These are phyloP conservation scores for Muscina levida DNA, from an alignment of 2,888 invertebrate genomes.

Conservation along the genomic window DNA sequence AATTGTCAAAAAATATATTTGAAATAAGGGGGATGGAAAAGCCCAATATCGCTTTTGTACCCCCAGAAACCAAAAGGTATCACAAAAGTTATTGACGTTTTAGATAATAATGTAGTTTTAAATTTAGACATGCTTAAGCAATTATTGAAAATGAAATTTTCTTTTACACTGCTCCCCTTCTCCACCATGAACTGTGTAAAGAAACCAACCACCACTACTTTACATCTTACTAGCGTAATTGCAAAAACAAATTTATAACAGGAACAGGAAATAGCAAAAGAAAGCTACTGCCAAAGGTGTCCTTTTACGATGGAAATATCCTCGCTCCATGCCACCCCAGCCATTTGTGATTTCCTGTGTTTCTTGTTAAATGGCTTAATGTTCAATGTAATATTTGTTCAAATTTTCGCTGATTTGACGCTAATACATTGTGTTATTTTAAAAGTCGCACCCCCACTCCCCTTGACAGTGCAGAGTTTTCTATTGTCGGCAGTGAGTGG, in stretches of 20 bases:
- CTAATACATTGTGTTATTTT: constrained; percentile 63
- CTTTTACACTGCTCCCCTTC: constrained; percentile 1
- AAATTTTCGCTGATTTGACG: constrained; percentile 62
- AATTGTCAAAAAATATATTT: not conserved
- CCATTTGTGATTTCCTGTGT: not conserved
- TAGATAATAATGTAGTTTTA: constrained; percentile 48
- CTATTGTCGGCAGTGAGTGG: too few relatives aligned
- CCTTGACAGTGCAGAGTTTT: too few relatives aligned
- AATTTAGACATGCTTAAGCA: constrained; percentile 55
- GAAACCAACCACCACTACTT: not conserved
- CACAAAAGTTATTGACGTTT: constrained; percentile 45
- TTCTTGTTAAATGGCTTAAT: constrained; percentile 46
- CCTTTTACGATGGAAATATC: not conserved
- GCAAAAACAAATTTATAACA: not conserved
- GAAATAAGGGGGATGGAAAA: too few relatives aligned
- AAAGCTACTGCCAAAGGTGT: not conserved
- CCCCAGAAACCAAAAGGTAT: constrained; percentile 39
- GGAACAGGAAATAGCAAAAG: not conserved
- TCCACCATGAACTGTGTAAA: not conserved
- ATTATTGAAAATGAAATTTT: constrained; percentile 51
- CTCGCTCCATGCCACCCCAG: not conserved
- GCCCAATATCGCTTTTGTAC: too few relatives aligned
- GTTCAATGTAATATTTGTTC: constrained; percentile 59
- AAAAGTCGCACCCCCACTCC: constrained; percentile 43
- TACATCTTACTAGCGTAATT: not conserved